These are phyloP conservation scores for Coreoperca whiteheadi DNA, from an alignment of 2,113 vertebrate genomes.

Conservation along the genomic window DNA sequence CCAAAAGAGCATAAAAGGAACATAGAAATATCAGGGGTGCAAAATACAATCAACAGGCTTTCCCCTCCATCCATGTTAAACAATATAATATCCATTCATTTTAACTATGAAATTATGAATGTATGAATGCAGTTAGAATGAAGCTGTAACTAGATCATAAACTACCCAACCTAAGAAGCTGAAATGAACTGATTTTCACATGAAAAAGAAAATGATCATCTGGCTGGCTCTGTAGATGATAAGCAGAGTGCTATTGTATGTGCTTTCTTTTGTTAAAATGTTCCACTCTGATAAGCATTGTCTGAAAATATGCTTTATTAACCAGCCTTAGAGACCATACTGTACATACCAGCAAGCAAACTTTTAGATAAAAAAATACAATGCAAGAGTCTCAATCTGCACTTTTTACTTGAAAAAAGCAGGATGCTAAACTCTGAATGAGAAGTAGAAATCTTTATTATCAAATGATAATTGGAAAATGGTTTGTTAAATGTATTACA, in stretches of 20 bases:
- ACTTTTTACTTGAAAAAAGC: not conserved
- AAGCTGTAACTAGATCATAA: not conserved
- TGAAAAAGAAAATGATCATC: not conserved
- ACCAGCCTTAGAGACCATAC: not conserved
- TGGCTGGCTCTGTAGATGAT: slow-evolving; percentile 8
- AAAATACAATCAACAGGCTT: not conserved
- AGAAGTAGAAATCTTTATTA: not conserved
- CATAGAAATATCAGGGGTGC: too few species aligned
- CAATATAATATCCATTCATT: not conserved
- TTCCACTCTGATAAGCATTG: slow-evolving; percentile 18
- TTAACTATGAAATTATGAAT: not conserved
- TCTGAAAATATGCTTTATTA: slow-evolving; percentile 33
- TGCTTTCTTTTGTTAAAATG: slow-evolving; percentile 15
- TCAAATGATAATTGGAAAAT: not conserved
- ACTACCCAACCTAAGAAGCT: not conserved
- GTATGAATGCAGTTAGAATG: not conserved
- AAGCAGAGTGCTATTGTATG: not conserved
- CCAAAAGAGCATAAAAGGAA: not conserved
- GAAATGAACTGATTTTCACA: not conserved
- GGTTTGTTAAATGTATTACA: not conserved
- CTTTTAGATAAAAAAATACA: too few species aligned
- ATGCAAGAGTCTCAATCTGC: not conserved
- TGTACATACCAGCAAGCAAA: not conserved
- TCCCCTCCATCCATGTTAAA: not conserved
- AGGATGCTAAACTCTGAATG: not conserved